Percentiles rank a stretch among this genome's conserved stretches.
These are phyloP conservation scores for Tenthredo distinguenda DNA, from an alignment of 2,888 invertebrate species.

Conservation along the genomic window DNA sequence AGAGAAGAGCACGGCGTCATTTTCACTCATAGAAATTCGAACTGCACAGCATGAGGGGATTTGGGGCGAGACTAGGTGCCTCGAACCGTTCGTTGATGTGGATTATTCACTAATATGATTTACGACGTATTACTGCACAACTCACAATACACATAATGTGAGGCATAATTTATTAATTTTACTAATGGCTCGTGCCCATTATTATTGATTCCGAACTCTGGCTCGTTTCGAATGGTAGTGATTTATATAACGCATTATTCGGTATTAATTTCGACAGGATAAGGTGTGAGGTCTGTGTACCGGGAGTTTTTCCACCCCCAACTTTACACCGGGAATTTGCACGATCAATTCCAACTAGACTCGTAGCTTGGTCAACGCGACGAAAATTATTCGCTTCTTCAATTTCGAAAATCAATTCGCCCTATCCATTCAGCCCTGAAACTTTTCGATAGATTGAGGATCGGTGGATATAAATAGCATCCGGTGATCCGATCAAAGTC, in stretches of 20 bases:
- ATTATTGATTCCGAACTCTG: constrained; percentile 75
- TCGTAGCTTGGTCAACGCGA: not conserved
- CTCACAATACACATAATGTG: constrained; percentile 78
- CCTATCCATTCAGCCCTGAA: not conserved
- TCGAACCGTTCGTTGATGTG: constrained; percentile 71
- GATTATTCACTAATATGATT: constrained; percentile 79
- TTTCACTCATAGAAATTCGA: constrained; percentile 14
- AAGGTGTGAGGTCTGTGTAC: constrained; percentile 54
- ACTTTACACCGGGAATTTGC: constrained; percentile 12
- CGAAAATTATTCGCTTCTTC: not conserved
- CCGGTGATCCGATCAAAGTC: constrained; percentile 13
- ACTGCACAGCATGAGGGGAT: not conserved
- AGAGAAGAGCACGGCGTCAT: not conserved
- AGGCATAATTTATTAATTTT: constrained; percentile 78
- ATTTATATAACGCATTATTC: constrained; percentile 77
- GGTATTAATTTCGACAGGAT: constrained; percentile 50
- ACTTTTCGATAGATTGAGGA: not conserved
- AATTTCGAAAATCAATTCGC: not conserved
- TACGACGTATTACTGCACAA: constrained; percentile 76
- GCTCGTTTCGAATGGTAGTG: constrained; percentile 71
- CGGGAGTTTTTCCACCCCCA: not conserved
- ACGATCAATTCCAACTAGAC: constrained; percentile 13
- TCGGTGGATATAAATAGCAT: not conserved
- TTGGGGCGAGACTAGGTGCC: not conserved
- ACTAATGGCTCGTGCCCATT: constrained; percentile 78